A percentile compares a stretch with the other conserved stretches of the same genome.
Evolutionary conservation across 2,113 vertebrate genomes (phyloP).

Genomic region (Bostrychus sinensis): DNA sequence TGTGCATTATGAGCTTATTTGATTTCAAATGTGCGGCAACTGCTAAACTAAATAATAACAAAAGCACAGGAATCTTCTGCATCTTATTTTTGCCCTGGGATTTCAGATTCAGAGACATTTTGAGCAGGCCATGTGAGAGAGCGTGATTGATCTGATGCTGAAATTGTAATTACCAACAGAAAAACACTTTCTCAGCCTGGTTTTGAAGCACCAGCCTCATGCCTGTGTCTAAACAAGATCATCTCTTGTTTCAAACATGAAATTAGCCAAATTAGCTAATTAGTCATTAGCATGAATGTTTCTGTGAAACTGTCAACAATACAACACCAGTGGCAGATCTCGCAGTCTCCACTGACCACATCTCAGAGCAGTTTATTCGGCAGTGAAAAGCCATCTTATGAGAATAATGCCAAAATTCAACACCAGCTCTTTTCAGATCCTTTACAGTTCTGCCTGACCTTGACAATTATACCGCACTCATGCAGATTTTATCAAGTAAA

Average conservation of each 20-base stretch:
- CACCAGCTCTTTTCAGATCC: too few relatives aligned
- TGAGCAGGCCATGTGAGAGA: constrained; percentile 6
- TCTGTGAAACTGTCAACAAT: not conserved
- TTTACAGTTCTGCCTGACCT: too few relatives aligned
- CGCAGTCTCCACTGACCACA: not conserved
- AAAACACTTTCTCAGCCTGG: constrained; percentile 8
- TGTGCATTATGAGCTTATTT: constrained; percentile 19
- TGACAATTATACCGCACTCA: too few relatives aligned
- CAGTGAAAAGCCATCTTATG: not conserved
- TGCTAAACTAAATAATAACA: constrained; percentile 32
- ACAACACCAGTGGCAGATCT: not conserved
- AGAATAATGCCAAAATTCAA: too few relatives aligned
- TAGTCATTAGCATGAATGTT: too few relatives aligned
- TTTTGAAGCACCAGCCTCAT: not conserved
- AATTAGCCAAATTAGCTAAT: not conserved
- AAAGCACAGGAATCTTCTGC: not conserved
- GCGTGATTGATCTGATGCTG: constrained; percentile 40
- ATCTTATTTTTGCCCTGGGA: constrained; percentile 26
- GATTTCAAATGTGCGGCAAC: constrained; percentile 9
- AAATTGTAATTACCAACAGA: constrained; percentile 47
- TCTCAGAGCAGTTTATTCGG: not conserved
- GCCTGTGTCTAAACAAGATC: constrained; percentile 28
- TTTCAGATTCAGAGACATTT: constrained; percentile 9
- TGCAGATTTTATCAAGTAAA: too few relatives aligned
- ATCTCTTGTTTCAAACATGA: constrained; percentile 25